Evolutionary conservation across 2,888 invertebrate species (phyloP), one percentile per base, ranked within the genome.

Genomic region (Miltochrista miniata): DNA sequence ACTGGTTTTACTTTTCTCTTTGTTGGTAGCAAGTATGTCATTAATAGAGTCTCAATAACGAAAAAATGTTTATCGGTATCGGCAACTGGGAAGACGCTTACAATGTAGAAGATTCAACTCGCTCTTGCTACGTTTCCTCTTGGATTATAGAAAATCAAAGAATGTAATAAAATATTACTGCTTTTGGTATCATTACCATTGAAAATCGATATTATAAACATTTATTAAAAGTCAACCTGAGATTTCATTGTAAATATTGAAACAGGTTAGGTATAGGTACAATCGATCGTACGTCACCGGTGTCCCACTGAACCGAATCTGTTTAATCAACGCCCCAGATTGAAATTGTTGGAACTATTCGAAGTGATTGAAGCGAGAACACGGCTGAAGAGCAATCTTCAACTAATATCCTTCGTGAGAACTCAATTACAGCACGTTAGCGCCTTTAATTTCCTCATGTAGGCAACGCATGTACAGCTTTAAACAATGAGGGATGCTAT

Each of bases 371-470:
- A 74, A 82, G 72, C 80, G 85, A 81, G 79, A 83, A 86, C 82
- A 76, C 74, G 76, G 77, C 80, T 88, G 87, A 87, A 87, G 87
- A 90, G 87, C 90, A 91, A 91, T 90, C 90, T 90, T 90, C 85
- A 64, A 79, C 83, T 88, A 90, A 90, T 90, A 90, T 90, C 90
- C 90, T 87, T 81, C 76, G 71, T 76, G 76, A 75, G 79, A 91
- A 91, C 89, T 87, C 85, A 81, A 90, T 90, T 87, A 88, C 84
- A 77, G 81, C 79, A 79, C 71, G 72, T 61, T 58, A 79, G 77
- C 65, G 79, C 74, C 81, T 83, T 87, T 84, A 82, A 89, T 89
- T 88, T 86, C 86, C 87, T 83, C 67, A 61, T 81, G 71, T 72
- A 76, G 74, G 61, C 51, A 65, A 54, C 42, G 54, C 47, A 57